Evolutionary conservation across 2,888 invertebrate genomes (phyloP), one percentile per base, ranked within the genome.

Genomic region (Periphyllus acericola): DNA sequence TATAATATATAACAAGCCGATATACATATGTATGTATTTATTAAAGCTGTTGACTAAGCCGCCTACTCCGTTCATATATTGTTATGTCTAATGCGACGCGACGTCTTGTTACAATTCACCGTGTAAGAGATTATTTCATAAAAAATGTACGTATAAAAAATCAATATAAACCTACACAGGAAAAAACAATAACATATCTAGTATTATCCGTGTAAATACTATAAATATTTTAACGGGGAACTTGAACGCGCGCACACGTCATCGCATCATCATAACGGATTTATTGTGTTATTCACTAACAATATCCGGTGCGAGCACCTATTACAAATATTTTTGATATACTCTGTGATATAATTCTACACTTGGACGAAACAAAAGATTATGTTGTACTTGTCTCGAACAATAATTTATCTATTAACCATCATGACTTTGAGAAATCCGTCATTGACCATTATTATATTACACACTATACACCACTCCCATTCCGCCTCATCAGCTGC

Each of bases 381-480:
- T 19, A 76, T 46, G 21, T 66, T 84, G 66, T 11, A 29, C 32
- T 66, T 40, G 55, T 74, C 72, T 76, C 25, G n/a, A 19, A 83
- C 40, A 25, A 71, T 66, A 68, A 0, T 68, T 36, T 80, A 40
- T 85, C 85, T 52, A 85, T 85, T 85, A 85, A 40, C 34, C 32
- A 52, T 78, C 85, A 25, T 86, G 85, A 79, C 85, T 86, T 29
- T 79, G 34, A 25, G n/a, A 84, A 76, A 76, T 46, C 66, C 66
- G 46, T 76, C 84, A 5, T 68, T 84, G 76, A 76, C 84, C 66
- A 83, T 83, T 55, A 55, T 60, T 75, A 34, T 60, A 60, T 60
- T 60, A 60, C 25, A 25, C 60, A 21, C 60, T 2, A 21, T 60
- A 21, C 52, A 3, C 6, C 46, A 46, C 46, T 75, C 71, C 68